Conservation (phyloP, 2,888 invertebrate genomes). For the Steromphala cineraria region DNA sequence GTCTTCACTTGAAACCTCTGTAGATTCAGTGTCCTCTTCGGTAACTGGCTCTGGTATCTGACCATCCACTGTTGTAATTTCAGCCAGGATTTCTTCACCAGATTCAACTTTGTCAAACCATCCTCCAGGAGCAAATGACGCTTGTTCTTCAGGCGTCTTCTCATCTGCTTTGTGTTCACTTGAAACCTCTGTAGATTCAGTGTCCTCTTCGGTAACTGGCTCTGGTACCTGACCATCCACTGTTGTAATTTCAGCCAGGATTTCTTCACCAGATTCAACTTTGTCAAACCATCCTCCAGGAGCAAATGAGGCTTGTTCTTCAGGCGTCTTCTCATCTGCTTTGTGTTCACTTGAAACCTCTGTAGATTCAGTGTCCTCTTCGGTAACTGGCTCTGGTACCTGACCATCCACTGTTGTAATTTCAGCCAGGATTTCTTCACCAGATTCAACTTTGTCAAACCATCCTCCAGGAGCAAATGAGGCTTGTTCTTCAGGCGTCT, state of each 20-base stretch:
- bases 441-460: background rate
- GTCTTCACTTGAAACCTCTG: background rate
- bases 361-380: background rate
- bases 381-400: background rate
- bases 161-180: background rate
- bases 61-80: background rate
- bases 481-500: background rate
- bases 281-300: background rate
- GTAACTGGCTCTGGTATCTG: background rate
- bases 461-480: background rate
- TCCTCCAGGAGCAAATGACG: background rate
- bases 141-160: background rate
- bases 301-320: background rate
- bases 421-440: background rate
- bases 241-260: background rate
- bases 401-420: background rate
- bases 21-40: background rate
- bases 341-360: background rate
- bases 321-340: background rate
- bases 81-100: background rate
- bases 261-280: background rate
- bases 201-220: background rate
- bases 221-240: background rate
- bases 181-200: background rate
- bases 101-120: constrained; percentile 1